Conservation (phyloP, 2,113 vertebrate genomes). For the Galeopterus variegatus region DNA sequence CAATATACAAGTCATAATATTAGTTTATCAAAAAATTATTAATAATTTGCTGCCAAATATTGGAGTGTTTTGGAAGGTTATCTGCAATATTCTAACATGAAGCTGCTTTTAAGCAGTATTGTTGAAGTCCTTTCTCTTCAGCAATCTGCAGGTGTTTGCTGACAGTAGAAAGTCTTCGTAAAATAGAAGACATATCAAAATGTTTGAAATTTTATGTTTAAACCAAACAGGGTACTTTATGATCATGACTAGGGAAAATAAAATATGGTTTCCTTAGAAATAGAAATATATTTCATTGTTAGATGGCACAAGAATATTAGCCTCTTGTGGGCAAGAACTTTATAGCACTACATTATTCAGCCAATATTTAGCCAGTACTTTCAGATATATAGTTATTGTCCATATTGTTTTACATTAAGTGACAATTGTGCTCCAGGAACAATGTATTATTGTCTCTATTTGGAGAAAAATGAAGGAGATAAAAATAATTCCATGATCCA, state of each 20-base stretch:
- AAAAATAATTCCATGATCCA: neutral
- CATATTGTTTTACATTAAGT: neutral
- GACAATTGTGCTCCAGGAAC: neutral
- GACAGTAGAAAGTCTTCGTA: neutral
- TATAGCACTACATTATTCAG: fast-evolving
- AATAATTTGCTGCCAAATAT: neutral
- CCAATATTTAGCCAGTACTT: neutral
- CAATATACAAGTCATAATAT: neutral
- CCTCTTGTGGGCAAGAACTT: neutral
- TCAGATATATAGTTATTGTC: fast-evolving
- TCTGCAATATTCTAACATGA: neutral
- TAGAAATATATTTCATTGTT: neutral
- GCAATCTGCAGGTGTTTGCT: neutral
- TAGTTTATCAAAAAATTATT: neutral
- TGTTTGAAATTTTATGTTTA: neutral
- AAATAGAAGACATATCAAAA: neutral
- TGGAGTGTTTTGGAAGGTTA: neutral
- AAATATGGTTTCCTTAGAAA: neutral
- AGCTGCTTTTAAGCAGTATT: neutral
- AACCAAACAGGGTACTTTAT: neutral
- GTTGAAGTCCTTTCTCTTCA: neutral
- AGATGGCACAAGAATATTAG: neutral
- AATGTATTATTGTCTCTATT: neutral
- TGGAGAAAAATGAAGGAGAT: neutral
- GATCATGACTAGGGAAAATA: neutral